Conservation (phyloP, 23 tunicate genomes). For the Trididemnum nubilum region DNA sequence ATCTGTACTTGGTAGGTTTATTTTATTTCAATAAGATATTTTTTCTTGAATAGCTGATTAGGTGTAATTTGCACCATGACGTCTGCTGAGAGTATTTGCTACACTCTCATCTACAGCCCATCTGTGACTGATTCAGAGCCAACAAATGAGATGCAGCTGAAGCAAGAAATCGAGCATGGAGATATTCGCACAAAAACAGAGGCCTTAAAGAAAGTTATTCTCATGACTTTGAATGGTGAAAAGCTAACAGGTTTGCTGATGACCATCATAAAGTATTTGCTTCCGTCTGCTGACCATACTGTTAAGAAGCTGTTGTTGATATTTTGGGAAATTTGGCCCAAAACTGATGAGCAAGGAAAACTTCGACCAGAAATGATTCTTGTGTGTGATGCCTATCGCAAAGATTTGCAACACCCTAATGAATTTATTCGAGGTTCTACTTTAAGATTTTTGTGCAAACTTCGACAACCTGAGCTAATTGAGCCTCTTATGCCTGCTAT, state of each 20-base stretch:
- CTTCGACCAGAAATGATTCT: conserved; percentile 95
- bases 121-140: conserved; percentile 94
- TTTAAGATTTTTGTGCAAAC: conserved; percentile 93
- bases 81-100: conserved; percentile 98
- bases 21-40: no score
- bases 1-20: no score
- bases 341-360: conserved; percentile 91
- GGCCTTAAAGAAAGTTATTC: conserved; percentile 89
- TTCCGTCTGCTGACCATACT: conserved; percentile 93
- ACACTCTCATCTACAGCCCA: conserved; percentile 88
- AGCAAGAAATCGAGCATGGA: conserved; percentile 95
- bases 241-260: conserved; percentile 88
- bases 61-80: conserved; percentile 56
- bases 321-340: conserved; percentile 99
- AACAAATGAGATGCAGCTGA: conserved; percentile 76
- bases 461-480: conserved; percentile 89
- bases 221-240: conserved; percentile 97
- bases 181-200: conserved; percentile 88
- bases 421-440: conserved; percentile 99
- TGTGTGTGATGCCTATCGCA: conserved; percentile 99
- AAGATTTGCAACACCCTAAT: conserved; percentile 99
- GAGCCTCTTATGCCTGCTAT: conserved; percentile 99
- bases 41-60: background rate
- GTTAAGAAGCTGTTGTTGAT: conserved; percentile 92
- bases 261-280: conserved; percentile 95